Evolutionary conservation across 2,797 vertebrate species (phyloP), one percentile per base, ranked within the genome.

Genomic region (Tapirus indicus): DNA sequence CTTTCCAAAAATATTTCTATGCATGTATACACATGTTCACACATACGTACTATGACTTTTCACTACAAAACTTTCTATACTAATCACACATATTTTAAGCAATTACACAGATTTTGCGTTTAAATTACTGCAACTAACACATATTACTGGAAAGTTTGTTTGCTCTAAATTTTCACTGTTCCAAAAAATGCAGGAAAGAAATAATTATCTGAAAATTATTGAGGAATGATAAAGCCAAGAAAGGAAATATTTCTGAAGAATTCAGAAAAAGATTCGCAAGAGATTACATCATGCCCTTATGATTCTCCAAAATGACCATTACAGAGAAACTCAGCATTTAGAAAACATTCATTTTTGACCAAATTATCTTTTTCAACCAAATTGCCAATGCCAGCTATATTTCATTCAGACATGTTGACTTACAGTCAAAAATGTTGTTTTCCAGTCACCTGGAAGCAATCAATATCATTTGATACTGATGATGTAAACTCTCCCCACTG

Each of bases 341-440:
- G 69, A 69, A 74, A 78, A 52, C 18, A 21, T 0, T 64, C 27
- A 10, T 38, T 72, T 89, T 49, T 74, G 41, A 91, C 38, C 69
- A 41, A 29, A 49, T 32, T 16, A 4, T 25, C n/a, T 14, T 52
- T 44, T 58, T 47, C 38, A 10, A 5, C 47, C 64, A 5, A 6
- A 20, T 12, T 12, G 56, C 68, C 62, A 1, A 1, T 0, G 47
- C 54, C 32, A 1, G 52, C 91, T 29, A 7, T 1, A 0, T 10
- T 23, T 5, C 54, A 49, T 2, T 5, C 2, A 0, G 68, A 60
- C 10, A 0, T 0, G 1, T 8, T 6, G 49, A 41, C 49, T 16
- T 1, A 1, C 1, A 0, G 49, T 32, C 8, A 4, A 0, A 0
- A 0, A 4, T 1, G 1, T 21, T 3, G 0, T 2, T 3, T 0